Conservation (phyloP, 2,113 vertebrate genomes). For the Tachysurus vachellii region DNA sequence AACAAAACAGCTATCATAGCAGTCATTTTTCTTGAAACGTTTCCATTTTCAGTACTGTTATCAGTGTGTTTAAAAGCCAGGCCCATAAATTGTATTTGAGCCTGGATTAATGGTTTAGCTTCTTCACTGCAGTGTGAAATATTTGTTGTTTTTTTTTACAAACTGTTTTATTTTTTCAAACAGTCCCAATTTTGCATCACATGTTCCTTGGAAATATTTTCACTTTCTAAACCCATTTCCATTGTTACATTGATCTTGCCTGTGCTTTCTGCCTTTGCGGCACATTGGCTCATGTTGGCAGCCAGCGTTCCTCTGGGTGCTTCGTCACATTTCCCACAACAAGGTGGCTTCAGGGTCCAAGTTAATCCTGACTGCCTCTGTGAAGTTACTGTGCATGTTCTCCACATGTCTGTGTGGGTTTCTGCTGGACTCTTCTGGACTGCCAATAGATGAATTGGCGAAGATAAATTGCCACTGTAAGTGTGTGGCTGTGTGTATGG, state of each 20-base stretch:
- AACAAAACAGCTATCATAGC: not conserved
- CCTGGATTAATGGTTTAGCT: not conserved
- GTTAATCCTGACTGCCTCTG: not conserved
- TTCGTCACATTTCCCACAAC: not conserved
- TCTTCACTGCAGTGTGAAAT: not conserved
- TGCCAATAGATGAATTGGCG: not conserved
- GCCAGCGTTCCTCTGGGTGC: not conserved
- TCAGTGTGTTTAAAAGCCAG: not conserved
- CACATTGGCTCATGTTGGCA: too few relatives aligned
- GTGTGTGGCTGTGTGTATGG: not conserved
- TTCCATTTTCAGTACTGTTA: not conserved
- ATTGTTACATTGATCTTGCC: too few relatives aligned
- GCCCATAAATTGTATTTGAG: not conserved
- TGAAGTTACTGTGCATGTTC: not conserved
- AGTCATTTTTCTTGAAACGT: not conserved
- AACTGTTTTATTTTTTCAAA: not conserved
- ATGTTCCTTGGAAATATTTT: too few relatives aligned
- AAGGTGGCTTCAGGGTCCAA: not conserved
- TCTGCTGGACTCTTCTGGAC: not conserved
- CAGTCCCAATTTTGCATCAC: not conserved
- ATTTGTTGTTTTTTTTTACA: too few relatives aligned
- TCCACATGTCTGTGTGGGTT: not conserved
- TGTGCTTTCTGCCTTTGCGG: too few relatives aligned
- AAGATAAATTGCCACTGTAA: not conserved
- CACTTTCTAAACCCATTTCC: too few relatives aligned